Evolutionary conservation across 2,888 invertebrate genomes (phyloP), one percentile per base, ranked within the genome.

Genomic region (Trachelus iudaicus): DNA sequence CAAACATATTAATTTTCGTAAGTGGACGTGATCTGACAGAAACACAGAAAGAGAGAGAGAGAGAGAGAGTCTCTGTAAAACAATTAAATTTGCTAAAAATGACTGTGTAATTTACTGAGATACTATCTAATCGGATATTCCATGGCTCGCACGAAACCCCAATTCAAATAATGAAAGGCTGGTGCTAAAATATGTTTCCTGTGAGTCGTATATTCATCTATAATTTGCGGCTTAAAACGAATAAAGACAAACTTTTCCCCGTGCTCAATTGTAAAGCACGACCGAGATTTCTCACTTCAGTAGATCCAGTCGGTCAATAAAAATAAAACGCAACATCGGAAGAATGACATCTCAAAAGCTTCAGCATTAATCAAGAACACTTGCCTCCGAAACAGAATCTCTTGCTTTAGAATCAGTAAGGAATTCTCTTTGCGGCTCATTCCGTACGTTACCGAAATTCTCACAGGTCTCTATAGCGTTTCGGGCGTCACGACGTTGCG

Each of bases 41-140:
- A 4, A 40, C 33, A 34, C 34, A 76, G 73, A n/a, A n/a, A 73
- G 69, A 4, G 69, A 74, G 34, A 73, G n/a, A 77, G 71, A 23
- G 31, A 69, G 69, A 69, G 35, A 4, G 56, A 23, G 6, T 56
- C 56, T 15, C 56, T 56, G 23, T 23, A 56, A 56, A 56, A 9
- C 9, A 56, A 56, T 0, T 6, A 56, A 56, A 56, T 56, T 56
- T 56, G 6, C 0, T 23, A 56, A 23, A 56, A 23, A 23, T 56
- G 23, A 9, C 23, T 56, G 23, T 23, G 9, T 2, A 23, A 9
- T 56, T 23, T 6, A 23, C 23, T 9, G 15, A 6, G 56, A 9
- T 56, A 56, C 56, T 34, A 0, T 9, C 9, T 34, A 34, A 9
- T 1, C 6, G 23, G 23, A 56, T 23, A 9, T 56, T 9, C 23